These are phyloP conservation scores for Macrobrachium rosenbergii DNA, from an alignment of 1,140 invertebrate genomes.

Conservation along the genomic window DNA sequence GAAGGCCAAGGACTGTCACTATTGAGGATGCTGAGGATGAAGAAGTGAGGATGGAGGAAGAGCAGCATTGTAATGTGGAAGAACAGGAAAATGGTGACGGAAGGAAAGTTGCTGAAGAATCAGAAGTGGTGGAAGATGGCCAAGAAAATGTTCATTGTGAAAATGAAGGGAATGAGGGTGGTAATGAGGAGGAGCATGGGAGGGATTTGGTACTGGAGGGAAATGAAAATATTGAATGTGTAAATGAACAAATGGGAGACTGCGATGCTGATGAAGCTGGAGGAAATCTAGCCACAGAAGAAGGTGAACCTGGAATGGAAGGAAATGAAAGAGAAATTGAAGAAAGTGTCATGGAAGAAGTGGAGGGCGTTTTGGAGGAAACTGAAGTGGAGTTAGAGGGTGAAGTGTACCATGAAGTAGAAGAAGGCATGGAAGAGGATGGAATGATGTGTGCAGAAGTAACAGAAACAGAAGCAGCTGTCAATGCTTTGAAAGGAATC, in stretches of 20 bases:
- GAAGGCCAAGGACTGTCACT: not conserved
- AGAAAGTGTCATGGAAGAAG: slow-evolving; percentile 7
- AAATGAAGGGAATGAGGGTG: not conserved
- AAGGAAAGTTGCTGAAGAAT: not conserved
- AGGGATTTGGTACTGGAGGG: not conserved
- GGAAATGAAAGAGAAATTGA: slow-evolving; percentile 12
- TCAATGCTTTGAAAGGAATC: slow-evolving; percentile 57
- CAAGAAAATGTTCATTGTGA: not conserved
- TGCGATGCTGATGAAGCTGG: slow-evolving; percentile 1
- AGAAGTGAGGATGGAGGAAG: not conserved
- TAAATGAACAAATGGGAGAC: not conserved
- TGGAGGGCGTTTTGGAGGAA: slow-evolving; percentile 14
- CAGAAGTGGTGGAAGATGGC: not conserved
- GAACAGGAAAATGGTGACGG: not conserved
- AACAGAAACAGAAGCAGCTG: slow-evolving; percentile 58
- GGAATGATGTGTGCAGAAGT: not conserved
- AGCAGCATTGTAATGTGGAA: not conserved
- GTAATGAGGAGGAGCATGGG: not conserved
- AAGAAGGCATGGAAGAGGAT: not conserved
- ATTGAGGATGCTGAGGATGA: not conserved
- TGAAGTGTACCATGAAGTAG: slow-evolving; percentile 26
- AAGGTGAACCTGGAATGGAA: slow-evolving; percentile 6
- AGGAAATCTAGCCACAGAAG: not conserved
- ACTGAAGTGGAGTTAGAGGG: slow-evolving; percentile 42
- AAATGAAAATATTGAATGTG: not conserved